A percentile compares a stretch with the other conserved stretches of the same genome.
Conservation (phyloP, 2,888 invertebrate genomes). For the Phalera bucephala region DNA sequence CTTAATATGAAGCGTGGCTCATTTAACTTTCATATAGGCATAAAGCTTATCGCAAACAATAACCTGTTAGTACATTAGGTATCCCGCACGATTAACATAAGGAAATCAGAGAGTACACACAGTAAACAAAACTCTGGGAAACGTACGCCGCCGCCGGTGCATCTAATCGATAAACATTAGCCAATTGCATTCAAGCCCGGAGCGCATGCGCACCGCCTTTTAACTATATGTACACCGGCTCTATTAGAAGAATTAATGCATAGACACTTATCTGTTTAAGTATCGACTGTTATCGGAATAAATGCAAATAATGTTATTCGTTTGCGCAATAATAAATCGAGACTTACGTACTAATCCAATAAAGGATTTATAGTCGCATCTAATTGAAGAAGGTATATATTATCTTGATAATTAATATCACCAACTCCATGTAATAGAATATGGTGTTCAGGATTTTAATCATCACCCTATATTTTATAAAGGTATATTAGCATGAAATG, state of each 20-base stretch:
- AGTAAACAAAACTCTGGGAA: constrained; percentile 44
- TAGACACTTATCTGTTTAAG: constrained; percentile 26
- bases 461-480: no score
- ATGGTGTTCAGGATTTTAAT: no score
- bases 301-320: constrained; percentile 39
- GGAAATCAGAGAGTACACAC: constrained; percentile 29
- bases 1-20: no score
- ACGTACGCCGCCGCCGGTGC: constrained; percentile 46
- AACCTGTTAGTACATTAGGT: no score
- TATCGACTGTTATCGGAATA: constrained; percentile 28
- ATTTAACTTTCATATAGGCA: no score
- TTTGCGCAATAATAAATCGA: constrained; percentile 38
- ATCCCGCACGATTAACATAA: constrained; percentile 10
- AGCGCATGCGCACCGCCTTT: constrained; percentile 33
- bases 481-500: no score
- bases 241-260: constrained; percentile 32
- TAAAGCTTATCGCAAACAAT: background rate
- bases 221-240: constrained; percentile 12
- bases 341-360: constrained; percentile 25
- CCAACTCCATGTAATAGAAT: no score
- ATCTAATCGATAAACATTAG: constrained; percentile 68
- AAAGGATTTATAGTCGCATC: constrained; percentile 12
- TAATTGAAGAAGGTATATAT: constrained; percentile 15
- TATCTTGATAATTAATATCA: no score
- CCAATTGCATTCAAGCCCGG: constrained; percentile 53